These are phyloP conservation scores for Deroptyus accipitrinus DNA, from an alignment of 2,113 vertebrate genomes.

Conservation along the genomic window DNA sequence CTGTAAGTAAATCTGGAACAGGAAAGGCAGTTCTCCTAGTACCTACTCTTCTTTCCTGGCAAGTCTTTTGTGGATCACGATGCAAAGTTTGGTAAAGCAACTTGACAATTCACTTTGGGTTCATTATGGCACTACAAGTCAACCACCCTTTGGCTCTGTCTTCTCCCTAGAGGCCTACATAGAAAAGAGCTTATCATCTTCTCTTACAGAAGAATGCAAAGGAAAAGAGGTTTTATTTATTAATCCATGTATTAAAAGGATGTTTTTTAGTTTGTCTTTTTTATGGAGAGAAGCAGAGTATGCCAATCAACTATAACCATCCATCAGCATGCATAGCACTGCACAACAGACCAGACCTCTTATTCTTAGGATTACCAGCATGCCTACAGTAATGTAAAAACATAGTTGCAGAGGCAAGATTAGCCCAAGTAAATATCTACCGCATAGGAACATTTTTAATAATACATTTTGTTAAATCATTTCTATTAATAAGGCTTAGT, in stretches of 20 bases:
- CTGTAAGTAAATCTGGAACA: not conserved
- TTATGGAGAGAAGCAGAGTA: not conserved
- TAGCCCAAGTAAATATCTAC: not conserved
- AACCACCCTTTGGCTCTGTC: not conserved
- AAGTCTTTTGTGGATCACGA: not conserved
- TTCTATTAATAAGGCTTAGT: not conserved
- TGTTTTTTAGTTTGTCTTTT: not conserved
- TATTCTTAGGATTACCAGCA: not conserved
- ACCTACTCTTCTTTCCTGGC: not conserved
- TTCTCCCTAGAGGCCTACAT: not conserved
- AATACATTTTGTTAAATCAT: not conserved
- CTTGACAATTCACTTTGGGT: not conserved
- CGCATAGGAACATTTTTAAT: not conserved
- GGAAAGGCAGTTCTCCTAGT: not conserved
- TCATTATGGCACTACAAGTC: not conserved
- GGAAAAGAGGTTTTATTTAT: not conserved
- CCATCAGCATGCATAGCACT: not conserved
- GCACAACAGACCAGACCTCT: not conserved
- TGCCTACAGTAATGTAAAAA: not conserved
- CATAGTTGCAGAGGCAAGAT: not conserved
- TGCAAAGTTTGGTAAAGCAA: not conserved
- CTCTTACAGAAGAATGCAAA: not conserved
- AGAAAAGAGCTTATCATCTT: not conserved
- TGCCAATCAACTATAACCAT: not conserved
- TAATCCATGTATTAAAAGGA: not conserved